These are phyloP conservation scores for Mirounga angustirostris DNA, from an alignment of 2,113 vertebrate genomes.

Conservation along the genomic window DNA sequence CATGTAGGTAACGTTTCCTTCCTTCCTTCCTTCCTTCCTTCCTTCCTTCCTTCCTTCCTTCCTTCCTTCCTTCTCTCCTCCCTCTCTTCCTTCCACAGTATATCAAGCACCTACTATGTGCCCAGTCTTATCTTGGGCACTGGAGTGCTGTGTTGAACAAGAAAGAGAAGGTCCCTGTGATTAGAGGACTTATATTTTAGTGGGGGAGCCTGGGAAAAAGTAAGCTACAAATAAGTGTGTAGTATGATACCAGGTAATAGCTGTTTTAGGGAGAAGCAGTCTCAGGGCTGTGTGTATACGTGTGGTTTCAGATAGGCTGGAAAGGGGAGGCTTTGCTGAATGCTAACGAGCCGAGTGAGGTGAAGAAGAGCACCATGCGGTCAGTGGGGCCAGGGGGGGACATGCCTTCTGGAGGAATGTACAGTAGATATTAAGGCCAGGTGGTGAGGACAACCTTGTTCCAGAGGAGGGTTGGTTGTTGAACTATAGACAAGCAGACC, in stretches of 20 bases:
- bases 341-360: not conserved
- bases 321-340: not conserved
- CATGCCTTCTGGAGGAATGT: not conserved
- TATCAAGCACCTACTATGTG: not conserved
- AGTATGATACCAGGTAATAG: not conserved
- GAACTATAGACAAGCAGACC: not conserved
- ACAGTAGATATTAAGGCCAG: not conserved
- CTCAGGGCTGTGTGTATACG: rapidly evolving
- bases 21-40: not conserved
- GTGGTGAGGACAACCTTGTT: not conserved
- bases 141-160: not conserved
- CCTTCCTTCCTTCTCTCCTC: not conserved
- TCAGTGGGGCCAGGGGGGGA: too few relatives aligned
- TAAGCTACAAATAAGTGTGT: not conserved
- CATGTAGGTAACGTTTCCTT: not conserved
- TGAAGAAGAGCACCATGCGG: not conserved
- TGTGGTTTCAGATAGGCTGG: not conserved
- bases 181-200: not conserved
- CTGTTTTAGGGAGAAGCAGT: not conserved
- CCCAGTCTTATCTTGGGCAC: not conserved
- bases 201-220: not conserved
- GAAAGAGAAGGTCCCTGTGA: not conserved
- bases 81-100: not conserved
- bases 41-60: not conserved
- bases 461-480: not conserved